Conservation (phyloP, 2,888 invertebrate species). For the Drosophila subquinaria region DNA sequence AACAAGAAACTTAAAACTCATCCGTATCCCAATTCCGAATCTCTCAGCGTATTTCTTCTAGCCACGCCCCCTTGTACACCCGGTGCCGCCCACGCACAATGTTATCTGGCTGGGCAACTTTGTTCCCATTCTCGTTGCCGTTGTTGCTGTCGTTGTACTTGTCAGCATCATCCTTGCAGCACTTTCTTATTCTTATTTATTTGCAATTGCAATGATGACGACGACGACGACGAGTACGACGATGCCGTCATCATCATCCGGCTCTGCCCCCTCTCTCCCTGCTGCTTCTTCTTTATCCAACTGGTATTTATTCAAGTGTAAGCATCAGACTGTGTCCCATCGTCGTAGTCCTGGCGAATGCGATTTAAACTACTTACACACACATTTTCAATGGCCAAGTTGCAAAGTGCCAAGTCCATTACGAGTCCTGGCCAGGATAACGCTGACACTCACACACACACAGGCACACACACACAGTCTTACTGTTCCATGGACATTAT, state of each 20-base stretch:
- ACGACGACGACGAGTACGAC: slow-evolving; percentile 3
- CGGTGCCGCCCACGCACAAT: neutral
- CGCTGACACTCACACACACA: slow-evolving; percentile 48
- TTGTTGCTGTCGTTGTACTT: slow-evolving; percentile 43
- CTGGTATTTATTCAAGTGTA: slow-evolving; percentile 78
- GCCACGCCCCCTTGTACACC: neutral
- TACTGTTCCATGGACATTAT: slow-evolving; percentile 32
- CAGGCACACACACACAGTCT: slow-evolving; percentile 9
- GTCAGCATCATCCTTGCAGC: slow-evolving; percentile 58
- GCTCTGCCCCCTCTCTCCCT: slow-evolving; percentile 16
- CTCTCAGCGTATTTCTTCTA: slow-evolving; percentile 17
- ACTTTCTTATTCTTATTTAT: slow-evolving; percentile 79
- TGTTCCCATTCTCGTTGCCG: slow-evolving; percentile 23
- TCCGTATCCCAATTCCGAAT: slow-evolving; percentile 37
- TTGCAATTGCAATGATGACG: slow-evolving; percentile 76
- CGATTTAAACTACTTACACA: slow-evolving; percentile 82
- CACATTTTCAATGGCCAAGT: slow-evolving; percentile 79
- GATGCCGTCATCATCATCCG: slow-evolving; percentile 68
- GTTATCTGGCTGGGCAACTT: slow-evolving; percentile 47
- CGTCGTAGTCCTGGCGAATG: slow-evolving; percentile 57
- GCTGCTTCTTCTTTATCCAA: slow-evolving; percentile 30
- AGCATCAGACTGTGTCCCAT: slow-evolving; percentile 60
- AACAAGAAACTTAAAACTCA: slow-evolving; percentile 76
- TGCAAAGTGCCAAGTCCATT: slow-evolving; percentile 79
- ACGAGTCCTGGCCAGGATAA: slow-evolving; percentile 66